Conservation (phyloP, 2,113 vertebrate genomes). For the Tauraco erythrolophus region DNA sequence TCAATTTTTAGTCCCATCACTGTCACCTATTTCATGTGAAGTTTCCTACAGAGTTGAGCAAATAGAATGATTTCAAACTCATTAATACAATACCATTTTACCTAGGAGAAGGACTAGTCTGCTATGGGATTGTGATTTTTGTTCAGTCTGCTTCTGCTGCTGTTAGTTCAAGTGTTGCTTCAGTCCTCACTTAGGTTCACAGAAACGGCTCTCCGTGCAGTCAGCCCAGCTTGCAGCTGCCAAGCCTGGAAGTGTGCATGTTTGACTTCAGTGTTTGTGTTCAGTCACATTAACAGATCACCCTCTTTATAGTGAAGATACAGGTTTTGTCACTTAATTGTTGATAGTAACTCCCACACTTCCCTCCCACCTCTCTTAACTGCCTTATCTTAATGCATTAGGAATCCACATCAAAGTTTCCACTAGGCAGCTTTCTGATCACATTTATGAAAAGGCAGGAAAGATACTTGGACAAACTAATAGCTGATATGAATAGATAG, state of each 20-base stretch:
- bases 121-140: not conserved
- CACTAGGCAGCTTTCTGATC: not conserved
- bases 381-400: not conserved
- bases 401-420: not conserved
- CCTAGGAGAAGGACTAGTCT: not conserved
- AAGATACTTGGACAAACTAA: not conserved
- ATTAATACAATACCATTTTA: not conserved
- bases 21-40: not conserved
- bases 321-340: not conserved
- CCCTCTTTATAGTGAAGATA: not conserved
- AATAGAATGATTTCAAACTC: not conserved
- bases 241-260: not conserved
- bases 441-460: not conserved
- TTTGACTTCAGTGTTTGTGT: not conserved
- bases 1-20: not conserved
- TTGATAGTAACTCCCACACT: not conserved
- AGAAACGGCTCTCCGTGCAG: rapidly evolving
- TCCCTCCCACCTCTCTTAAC: not conserved
- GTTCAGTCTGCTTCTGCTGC: not conserved
- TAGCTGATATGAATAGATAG: not conserved
- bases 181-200: not conserved
- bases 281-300: not conserved
- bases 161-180: not conserved
- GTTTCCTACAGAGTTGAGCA: not conserved
- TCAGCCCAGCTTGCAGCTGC: not conserved